Base-by-base conservation (phyloP, 2,113 vertebrate species). In the Recurvirostra avosetta region DNA sequence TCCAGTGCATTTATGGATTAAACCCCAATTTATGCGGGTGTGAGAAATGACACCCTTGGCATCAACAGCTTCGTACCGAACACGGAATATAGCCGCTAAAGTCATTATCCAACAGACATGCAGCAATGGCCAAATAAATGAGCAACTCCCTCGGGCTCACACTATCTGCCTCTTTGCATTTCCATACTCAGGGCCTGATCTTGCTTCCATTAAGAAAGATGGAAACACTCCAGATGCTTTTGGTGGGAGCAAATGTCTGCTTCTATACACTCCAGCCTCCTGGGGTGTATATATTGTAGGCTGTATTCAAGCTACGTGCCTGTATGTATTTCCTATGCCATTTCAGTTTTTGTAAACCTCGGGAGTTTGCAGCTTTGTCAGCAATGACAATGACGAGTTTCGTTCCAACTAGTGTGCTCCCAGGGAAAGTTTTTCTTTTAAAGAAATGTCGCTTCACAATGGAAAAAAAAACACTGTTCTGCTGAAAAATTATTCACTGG, bases 161-260 rank as follows among this genome's bases (percentile, higher is more conserved):
- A 34, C 58, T 90, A 41, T 92, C 81, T 81, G 47, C 36, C 20
- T 90, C 75, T 49, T 47, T 88, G 62, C 40, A 62, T 88, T 90
- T 93, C 58, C 67, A 59, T 45, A n/a, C 18, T 80, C 52, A 17
- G 15, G 32, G 43, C 16, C 38, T 63, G 72, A 67, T 94, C 88
- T 92, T 95, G 79, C 82, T 91, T 95, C 76, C 91, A 92, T 96
- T 96, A 94, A 83, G 70, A 88, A 91, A 72, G 23, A 81, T 93
- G 92, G 92, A 96, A 96, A 84, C 45, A 71, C n/a, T 91, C 90
- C 96, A 94, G 95, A 21, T 84, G 68, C 38, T 93, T 94, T 95
- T 88, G 59, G 59, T 96, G 88, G 78, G 55, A 95, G 82, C 71
- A 94, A 80, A 94, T 1, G 59, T n/a, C 85, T 95, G 68, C 11